A percentile compares a stretch with the other conserved stretches of the same genome.
Conservation (phyloP, 2,888 invertebrate species). For the Heliconius hortense region DNA sequence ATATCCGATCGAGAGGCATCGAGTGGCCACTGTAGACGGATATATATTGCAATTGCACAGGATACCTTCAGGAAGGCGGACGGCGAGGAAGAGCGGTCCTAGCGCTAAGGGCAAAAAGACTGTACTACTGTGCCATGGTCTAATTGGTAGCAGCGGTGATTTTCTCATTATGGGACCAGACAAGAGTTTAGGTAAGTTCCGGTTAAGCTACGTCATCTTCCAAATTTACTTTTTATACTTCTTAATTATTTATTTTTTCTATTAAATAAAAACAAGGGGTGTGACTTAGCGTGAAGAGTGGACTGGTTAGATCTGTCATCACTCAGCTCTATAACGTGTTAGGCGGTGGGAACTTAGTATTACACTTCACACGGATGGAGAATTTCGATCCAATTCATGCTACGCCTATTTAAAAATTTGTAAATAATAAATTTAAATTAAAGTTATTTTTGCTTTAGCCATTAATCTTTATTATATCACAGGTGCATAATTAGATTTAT, state of each 20-base stretch:
- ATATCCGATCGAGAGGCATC: conserved; percentile 77
- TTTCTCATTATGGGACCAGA: conserved; percentile 86
- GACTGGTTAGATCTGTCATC: too few species aligned
- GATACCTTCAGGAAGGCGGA: conserved; percentile 76
- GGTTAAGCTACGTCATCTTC: background rate
- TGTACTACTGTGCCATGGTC: conserved; percentile 82
- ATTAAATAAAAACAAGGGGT: too few species aligned
- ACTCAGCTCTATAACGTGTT: too few species aligned
- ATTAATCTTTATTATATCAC: too few species aligned
- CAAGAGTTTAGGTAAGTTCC: conserved; percentile 81
- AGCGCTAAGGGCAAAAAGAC: conserved; percentile 63
- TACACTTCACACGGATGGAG: too few species aligned
- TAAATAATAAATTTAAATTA: too few species aligned
- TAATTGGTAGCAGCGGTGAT: conserved; percentile 85
- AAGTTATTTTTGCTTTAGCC: too few species aligned
- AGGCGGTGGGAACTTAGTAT: too few species aligned
- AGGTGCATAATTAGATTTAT: too few species aligned
- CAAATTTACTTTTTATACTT: background rate
- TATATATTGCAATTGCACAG: conserved; percentile 84
- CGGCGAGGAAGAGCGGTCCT: conserved; percentile 53
- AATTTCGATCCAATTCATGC: too few species aligned
- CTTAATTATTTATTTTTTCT: background rate
- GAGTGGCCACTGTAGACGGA: conserved; percentile 81
- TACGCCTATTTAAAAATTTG: too few species aligned
- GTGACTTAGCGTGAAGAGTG: too few species aligned